These are phyloP conservation scores for Apis mellifera DNA, from an alignment of 1,140 invertebrate genomes.

Conservation along the genomic window DNA sequence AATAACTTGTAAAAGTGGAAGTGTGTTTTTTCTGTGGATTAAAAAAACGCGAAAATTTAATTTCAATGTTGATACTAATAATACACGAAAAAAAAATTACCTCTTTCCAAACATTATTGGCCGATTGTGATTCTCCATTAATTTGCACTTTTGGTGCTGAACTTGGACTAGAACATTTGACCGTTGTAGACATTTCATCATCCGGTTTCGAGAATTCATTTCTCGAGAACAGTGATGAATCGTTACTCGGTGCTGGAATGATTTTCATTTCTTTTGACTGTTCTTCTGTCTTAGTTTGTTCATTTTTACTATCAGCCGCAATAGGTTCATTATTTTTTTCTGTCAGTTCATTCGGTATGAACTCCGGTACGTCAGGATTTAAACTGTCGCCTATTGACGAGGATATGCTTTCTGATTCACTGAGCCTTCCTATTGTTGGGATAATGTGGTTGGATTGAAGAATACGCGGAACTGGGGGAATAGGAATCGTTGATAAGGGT, in stretches of 20 bases:
- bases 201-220: conserved; percentile 7
- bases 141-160: conserved; percentile 4
- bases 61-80: neutral
- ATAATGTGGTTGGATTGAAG: conserved; percentile 61
- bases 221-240: neutral
- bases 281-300: conserved; percentile 27
- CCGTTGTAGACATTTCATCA: neutral
- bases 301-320: conserved; percentile 4
- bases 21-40: conserved; percentile 19
- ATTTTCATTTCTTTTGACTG: conserved; percentile 23
- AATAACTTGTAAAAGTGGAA: conserved; percentile 18
- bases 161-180: neutral
- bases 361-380: conserved; percentile 93
- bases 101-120: conserved; percentile 82
- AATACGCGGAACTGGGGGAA: conserved; percentile 84
- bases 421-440: conserved; percentile 53
- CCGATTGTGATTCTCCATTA: conserved; percentile 58
- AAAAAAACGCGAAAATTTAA: conserved; percentile 21
- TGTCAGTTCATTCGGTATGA: conserved; percentile 83
- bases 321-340: conserved; percentile 12
- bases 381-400: conserved; percentile 82
- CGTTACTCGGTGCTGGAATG: conserved; percentile 11
- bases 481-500: conserved; percentile 84
- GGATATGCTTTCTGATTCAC: conserved; percentile 67
- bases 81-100: conserved; percentile 64